Evolutionary conservation across 1,140 invertebrate species (phyloP), one percentile per base, ranked within the genome.

Genomic region (Drosophila simulans): DNA sequence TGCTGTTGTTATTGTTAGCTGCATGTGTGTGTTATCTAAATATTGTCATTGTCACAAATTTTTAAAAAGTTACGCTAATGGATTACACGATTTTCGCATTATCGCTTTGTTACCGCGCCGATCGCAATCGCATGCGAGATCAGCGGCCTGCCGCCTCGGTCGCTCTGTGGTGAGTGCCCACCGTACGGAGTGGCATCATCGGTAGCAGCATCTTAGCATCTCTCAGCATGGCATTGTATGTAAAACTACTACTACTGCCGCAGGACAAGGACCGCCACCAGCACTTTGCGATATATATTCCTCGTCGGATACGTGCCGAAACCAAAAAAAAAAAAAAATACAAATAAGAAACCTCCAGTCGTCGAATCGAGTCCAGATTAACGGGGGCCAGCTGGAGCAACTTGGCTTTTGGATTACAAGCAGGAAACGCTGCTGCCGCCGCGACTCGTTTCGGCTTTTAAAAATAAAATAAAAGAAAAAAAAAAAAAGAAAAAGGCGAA

Each of bases 31-130:
- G 90, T 91, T 91, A 91, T 91, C 90, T 91, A 89, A 91, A 91
- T 91, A 91, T 91, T 91, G 90, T 91, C 90, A 91, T 91, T 91
- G 90, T 91, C 90, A 91, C 90, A 91, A 91, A 91, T 91, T 90
- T 90, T 90, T 83, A 90, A 88, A 80, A 90, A 81, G 83, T 88
- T 80, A 90, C 90, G 90, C 90, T 91, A 91, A 91, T 91, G 90
- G 90, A 91, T 91, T 91, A 91, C 90, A 91, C 86, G 90, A 91
- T 79, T 91, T 91, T 91, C 86, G 90, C 90, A 91, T 91, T 91
- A 91, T 91, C 90, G 86, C 90, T 91, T 91, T 91, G 90, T 91
- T 91, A 76, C 83, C 80, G 75, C 84, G 77, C 77, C 90, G 90
- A 86, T 83, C 84, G 84, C 84, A 88, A 89, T 89, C 84, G 83